A percentile compares a stretch with the other conserved stretches of the same genome.
These are phyloP conservation scores for Luperina nickerlii DNA, from an alignment of 2,888 invertebrate species.

Conservation along the genomic window DNA sequence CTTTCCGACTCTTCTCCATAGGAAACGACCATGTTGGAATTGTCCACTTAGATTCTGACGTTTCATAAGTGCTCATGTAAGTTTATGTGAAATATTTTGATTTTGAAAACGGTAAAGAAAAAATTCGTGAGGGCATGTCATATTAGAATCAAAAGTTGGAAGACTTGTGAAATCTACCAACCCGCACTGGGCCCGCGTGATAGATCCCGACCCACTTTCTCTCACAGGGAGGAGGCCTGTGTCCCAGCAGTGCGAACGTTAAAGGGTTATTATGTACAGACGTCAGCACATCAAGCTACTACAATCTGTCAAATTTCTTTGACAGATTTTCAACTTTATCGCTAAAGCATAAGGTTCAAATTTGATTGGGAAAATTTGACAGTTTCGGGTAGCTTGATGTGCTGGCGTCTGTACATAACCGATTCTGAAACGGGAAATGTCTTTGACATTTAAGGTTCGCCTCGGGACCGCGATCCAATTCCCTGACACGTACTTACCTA, in stretches of 20 bases:
- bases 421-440: constrained; percentile 27
- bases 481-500: constrained; percentile 4
- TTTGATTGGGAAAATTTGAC: too few species aligned
- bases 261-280: not conserved
- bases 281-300: too few species aligned
- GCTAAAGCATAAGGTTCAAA: too few species aligned
- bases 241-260: not conserved
- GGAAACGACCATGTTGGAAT: too few species aligned
- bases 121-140: not conserved
- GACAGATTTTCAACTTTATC: too few species aligned
- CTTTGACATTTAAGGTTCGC: constrained; percentile 39
- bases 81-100: too few species aligned
- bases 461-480: constrained; percentile 27
- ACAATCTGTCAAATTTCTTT: too few species aligned
- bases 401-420: too few species aligned
- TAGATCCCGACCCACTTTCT: not conserved
- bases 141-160: not conserved
- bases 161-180: not conserved
- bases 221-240: not conserved
- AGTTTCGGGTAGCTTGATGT: too few species aligned
- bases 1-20: too few species aligned
- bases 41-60: too few species aligned
- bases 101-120: not conserved
- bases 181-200: not conserved
- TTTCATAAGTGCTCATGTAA: too few species aligned